A percentile compares a stretch with the other conserved stretches of the same genome.
Evolutionary conservation across 2,113 vertebrate species (phyloP).

Genomic region (Labrus mixtus): DNA sequence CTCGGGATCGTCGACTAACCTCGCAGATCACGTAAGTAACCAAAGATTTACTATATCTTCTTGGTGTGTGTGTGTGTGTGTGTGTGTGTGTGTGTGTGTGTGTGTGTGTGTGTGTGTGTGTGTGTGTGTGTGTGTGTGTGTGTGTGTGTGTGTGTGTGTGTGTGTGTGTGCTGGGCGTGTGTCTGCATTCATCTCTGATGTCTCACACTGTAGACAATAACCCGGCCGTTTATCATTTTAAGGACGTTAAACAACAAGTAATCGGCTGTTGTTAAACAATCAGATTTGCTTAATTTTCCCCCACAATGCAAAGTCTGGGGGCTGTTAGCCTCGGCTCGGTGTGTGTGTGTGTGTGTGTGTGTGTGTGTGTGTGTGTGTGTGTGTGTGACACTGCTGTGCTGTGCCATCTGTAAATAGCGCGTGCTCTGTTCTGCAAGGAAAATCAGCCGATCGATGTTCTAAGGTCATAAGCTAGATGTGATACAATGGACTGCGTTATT

Average conservation of each 20-base stretch:
- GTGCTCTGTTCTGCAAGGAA: slow-evolving; percentile 65
- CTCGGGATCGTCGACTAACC: slow-evolving; percentile 98
- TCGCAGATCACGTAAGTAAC: slow-evolving; percentile 98
- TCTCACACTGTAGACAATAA: too few relatives aligned
- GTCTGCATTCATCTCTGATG: too few relatives aligned
- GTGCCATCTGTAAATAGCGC: slow-evolving; percentile 69
- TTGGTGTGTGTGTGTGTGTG: slow-evolving; percentile 7
- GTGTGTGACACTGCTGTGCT: slow-evolving; percentile 57
- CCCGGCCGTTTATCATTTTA: neutral
- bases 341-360: slow-evolving; percentile 56
- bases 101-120: too few relatives aligned
- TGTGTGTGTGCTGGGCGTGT: too few relatives aligned
- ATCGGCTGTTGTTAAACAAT: slow-evolving; percentile 1
- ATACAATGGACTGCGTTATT: slow-evolving; percentile 80
- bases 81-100: slow-evolving; percentile 17
- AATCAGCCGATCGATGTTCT: slow-evolving; percentile 74
- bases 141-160: neutral
- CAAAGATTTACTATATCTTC: slow-evolving; percentile 25
- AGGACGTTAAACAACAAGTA: neutral
- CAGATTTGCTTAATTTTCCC: slow-evolving; percentile 19
- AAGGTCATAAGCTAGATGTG: slow-evolving; percentile 81
- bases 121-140: slow-evolving; percentile 2
- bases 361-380: slow-evolving; percentile 56
- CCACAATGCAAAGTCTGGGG: slow-evolving; percentile 34
- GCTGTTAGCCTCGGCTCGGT: slow-evolving; percentile 21